Evolutionary conservation across 1,140 invertebrate species (phyloP), one percentile per base, ranked within the genome.

Genomic region (Dreissena rostriformis): DNA sequence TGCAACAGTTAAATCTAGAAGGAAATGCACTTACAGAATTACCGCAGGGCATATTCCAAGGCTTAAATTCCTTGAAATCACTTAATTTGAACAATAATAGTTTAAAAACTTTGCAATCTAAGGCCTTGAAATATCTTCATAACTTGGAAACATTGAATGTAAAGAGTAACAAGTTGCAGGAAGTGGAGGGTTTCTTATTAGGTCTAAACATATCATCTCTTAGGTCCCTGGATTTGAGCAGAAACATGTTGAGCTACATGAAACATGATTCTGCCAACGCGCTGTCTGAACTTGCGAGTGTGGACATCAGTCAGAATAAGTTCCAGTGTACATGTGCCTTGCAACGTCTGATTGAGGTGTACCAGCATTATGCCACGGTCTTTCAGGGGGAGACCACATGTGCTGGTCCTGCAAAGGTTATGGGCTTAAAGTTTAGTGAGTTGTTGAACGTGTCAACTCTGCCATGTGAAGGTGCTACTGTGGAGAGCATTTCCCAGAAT

Each of bases 301-400:
- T 92, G 12, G 66, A 86, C 22, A 57, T 93, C 0, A 84, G 87
- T 22, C 78, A 76, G 63, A 93, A 93, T 80, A 88, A 88, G n/a
- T 88, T 89, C 26, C 87, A 91, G 28, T 93, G 92, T 55, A 89
- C 89, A 0, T 93, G 92, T 87, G 82, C 70, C 51, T 26, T 92
- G 15, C 22, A 67, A 49, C 26, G n/a, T 14, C 74, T 91, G 28
- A 52, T 87, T 17, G 28, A 57, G n/a, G 71, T 65, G 29, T 22
- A 82, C 2, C 51, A 66, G 0, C 11, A 7, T 14, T 49, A 82
- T 52, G n/a, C 74, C n/a, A 26, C 29, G 14, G 53, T 66, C 14
- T 82, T 88, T 63, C 63, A 66, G 11, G 80, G 83, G 70, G 70
- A 84, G 11, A 78, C 88, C 0, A 63, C 52, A 12, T 92, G 91